Base-by-base conservation (phyloP, 2,888 invertebrate species). In the Mythimna pallens region DNA sequence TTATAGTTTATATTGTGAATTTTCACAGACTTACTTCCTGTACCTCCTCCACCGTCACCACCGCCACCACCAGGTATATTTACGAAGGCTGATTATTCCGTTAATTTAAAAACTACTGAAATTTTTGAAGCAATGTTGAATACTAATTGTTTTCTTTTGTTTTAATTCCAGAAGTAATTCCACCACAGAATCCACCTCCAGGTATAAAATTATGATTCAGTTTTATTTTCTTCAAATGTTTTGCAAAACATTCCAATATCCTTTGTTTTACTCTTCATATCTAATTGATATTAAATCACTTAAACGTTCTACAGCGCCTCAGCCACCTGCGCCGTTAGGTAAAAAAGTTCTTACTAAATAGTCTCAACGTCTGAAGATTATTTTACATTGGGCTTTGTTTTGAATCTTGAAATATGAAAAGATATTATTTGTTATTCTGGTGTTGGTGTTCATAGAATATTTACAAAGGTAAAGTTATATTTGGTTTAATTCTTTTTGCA, bases 21-120 rank as follows among this genome's bases (percentile, higher is more conserved):
- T 70, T 75, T 69, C 50, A 70, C 75, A 77, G 61, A 75, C 0
- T 0, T 70, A 34, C 20, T 40, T 61, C 69, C 70, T 25, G n/a
- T 30, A 40, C 30, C 47, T 36, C 43, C 52, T 22, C 14, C 59
- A 20, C 54, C 43, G 25, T 30, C 25, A n/a, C 52, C 43, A 54
- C 34, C 25, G 20, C 76, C 58, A 52, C 54, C 58, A 52, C 54
- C 70, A 75, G 70, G 75, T 75, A 75, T 55, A 62, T 62, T 75
- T 36, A 59, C 7, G 9, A 76, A 25, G 17, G 6, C 10, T 25
- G 10, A 65, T 30, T 5, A 12, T 61, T 40, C 22, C 0, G n/a
- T 43, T 3, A 7, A 17, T 12, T 17, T 14, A 40, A 22, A 20
- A 22, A 10, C 10, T 34, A 17, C 20, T 30, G 14, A 14, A 43